Conservation (phyloP, 2,888 invertebrate species). For the Lutraria lutraria region DNA sequence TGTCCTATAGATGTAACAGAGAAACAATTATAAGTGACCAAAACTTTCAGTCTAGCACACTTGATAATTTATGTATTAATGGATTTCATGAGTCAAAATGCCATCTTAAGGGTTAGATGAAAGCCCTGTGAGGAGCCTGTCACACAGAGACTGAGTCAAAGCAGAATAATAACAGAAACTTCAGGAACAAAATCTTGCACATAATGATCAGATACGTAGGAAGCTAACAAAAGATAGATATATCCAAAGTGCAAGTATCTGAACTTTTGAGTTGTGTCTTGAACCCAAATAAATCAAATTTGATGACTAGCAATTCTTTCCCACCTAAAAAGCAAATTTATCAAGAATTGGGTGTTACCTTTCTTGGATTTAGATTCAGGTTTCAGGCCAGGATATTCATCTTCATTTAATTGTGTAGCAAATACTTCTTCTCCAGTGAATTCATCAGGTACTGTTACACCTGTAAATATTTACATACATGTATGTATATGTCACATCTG, state of each 20-base stretch:
- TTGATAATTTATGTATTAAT: too few species aligned
- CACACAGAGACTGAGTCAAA: not conserved
- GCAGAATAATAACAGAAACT: not conserved
- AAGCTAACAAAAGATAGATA: too few species aligned
- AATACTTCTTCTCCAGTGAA: slow-evolving; percentile 82
- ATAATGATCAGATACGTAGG: too few species aligned
- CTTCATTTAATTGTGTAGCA: slow-evolving; percentile 82
- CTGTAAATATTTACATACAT: slow-evolving; percentile 58
- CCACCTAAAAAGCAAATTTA: too few species aligned
- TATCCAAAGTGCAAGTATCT: too few species aligned
- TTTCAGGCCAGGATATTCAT: slow-evolving; percentile 71
- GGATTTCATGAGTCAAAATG: too few species aligned
- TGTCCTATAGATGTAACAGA: not conserved
- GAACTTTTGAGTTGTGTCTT: too few species aligned
- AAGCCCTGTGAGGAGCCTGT: too few species aligned
- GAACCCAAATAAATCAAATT: too few species aligned
- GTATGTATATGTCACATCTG: not conserved
- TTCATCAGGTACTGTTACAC: slow-evolving; percentile 75
- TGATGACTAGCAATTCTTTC: too few species aligned
- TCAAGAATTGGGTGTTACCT: not conserved
- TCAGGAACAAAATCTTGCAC: not conserved
- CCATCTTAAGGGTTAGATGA: too few species aligned
- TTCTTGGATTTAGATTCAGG: slow-evolving; percentile 25
- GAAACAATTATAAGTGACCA: not conserved
- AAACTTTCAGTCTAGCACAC: not conserved